Evolutionary conservation across 2,888 invertebrate species (phyloP).

Genomic region (Hyposoter dolosus): DNA sequence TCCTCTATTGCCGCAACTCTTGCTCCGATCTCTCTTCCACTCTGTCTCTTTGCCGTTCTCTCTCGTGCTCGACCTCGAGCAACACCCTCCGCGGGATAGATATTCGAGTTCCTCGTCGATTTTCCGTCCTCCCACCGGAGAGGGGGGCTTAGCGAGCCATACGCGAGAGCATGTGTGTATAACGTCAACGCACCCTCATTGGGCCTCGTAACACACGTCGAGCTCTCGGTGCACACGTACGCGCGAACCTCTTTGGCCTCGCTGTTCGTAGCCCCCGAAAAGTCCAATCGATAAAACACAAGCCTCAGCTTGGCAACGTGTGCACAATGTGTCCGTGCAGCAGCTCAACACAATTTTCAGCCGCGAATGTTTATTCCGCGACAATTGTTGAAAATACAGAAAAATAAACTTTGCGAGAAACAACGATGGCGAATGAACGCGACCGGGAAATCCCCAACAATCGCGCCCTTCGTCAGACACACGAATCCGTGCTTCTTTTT

Average conservation of each 20-base stretch:
- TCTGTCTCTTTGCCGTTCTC: slow-evolving; percentile 50
- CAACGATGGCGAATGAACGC: slow-evolving; percentile 3
- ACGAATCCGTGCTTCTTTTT: not conserved
- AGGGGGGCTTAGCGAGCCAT: not conserved
- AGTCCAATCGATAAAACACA: slow-evolving; percentile 82
- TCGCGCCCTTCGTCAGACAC: slow-evolving; percentile 9
- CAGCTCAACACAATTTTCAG: not conserved
- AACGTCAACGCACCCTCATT: slow-evolving; percentile 60
- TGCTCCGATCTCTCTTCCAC: slow-evolving; percentile 69
- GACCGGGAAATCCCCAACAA: slow-evolving; percentile 21
- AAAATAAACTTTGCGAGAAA: not conserved
- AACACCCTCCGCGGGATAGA: slow-evolving; percentile 46
- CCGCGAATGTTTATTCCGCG: not conserved
- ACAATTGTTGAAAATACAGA: not conserved
- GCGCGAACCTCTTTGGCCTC: slow-evolving; percentile 66
- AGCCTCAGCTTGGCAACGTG: slow-evolving; percentile 46
- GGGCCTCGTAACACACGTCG: slow-evolving; percentile 43
- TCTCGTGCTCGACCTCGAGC: slow-evolving; percentile 59
- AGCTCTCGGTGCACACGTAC: slow-evolving; percentile 31
- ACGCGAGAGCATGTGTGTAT: slow-evolving; percentile 2
- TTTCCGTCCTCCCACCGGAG: slow-evolving; percentile 31
- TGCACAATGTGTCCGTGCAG: not conserved
- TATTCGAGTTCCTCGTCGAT: slow-evolving; percentile 38
- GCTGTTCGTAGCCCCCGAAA: slow-evolving; percentile 70
- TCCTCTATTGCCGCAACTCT: slow-evolving; percentile 73